Conservation (phyloP, 2,888 invertebrate species). For the Geotrupes spiniger region DNA sequence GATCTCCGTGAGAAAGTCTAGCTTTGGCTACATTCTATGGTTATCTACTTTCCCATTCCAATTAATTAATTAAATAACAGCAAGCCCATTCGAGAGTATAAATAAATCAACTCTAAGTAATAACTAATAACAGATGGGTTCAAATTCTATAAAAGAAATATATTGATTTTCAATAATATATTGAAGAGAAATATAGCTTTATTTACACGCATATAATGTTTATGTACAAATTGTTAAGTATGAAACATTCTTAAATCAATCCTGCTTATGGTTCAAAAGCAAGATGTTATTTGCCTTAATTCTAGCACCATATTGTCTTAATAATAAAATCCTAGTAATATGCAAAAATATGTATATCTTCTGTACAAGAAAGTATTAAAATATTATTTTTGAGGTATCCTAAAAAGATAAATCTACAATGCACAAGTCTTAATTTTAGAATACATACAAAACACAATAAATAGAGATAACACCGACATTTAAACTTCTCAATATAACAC, state of each 20-base stretch:
- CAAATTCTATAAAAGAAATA: constrained; percentile 6
- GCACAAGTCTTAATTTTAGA: constrained; percentile 16
- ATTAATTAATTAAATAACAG: no score
- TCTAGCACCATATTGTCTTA: constrained; percentile 30
- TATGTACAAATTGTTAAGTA: constrained; percentile 12
- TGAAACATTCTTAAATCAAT: constrained; percentile 14
- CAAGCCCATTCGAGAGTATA: no score
- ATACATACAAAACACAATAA: constrained; percentile 16
- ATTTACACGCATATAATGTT: constrained; percentile 18
- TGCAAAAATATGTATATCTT: constrained; percentile 27
- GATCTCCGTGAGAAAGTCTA: no score
- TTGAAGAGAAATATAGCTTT: constrained; percentile 17
- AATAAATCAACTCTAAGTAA: no score
- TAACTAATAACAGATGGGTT: no score
- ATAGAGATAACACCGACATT: constrained; percentile 7
- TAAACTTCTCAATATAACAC: no score
- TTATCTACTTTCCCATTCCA: no score
- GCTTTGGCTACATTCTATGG: no score
- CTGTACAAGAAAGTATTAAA: constrained; percentile 25
- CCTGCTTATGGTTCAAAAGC: constrained; percentile 28
- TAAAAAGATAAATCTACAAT: constrained; percentile 17
- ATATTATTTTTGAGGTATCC: constrained; percentile 24
- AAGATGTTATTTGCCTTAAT: constrained; percentile 26
- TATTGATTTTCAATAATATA: constrained; percentile 15
- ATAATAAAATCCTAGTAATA: constrained; percentile 21